Evolutionary conservation across 2,797 vertebrate species (phyloP), one percentile per base, ranked within the genome.

Genomic region (Esox lucius): DNA sequence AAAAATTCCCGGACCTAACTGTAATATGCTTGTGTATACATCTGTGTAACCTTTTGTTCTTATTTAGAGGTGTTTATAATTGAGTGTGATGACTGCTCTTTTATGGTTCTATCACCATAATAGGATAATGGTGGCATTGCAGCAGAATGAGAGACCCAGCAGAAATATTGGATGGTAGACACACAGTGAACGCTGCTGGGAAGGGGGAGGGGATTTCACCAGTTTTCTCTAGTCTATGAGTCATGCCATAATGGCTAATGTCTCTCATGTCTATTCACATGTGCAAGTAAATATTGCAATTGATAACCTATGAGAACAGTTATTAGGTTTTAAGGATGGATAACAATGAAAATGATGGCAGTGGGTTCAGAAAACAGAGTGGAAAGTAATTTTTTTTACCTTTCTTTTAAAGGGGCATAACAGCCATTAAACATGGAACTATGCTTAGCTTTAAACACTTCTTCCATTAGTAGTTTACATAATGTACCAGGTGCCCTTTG

Each of bases 231-330:
- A 28, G 65, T 70, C 49, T 39, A 19, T 85, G 84, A 90, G 76
- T 88, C 83, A 81, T 74, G 28, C 76, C 81, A 76, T 75, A 84
- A 64, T 75, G 81, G 80, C 85, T 79, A 64, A 77, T 17, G 71
- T 80, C 84, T 87, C 79, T 79, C 84, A 82, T 39, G 71, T 87
- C 71, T 78, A 56, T 80, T 85, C 76, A 77, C 68, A 72, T 70
- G 75, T 69, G 81, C 81, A 85, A 75, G 76, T 86, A 83, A 85
- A 81, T 70, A 61, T 65, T 76, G 83, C 79, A 88, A 85, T 91
- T 74, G 77, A 64, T 65, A 86, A 85, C 77, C 83, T 81, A 81
- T 71, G 3, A 81, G 77, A 73, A 46, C 64, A 12, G 75, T 51
- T 68, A 33, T 69, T 80, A 78, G 68, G 73, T 81, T 73, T 84